Evolutionary conservation across 1,140 invertebrate genomes (phyloP).

Genomic region (Drusus annulatus): DNA sequence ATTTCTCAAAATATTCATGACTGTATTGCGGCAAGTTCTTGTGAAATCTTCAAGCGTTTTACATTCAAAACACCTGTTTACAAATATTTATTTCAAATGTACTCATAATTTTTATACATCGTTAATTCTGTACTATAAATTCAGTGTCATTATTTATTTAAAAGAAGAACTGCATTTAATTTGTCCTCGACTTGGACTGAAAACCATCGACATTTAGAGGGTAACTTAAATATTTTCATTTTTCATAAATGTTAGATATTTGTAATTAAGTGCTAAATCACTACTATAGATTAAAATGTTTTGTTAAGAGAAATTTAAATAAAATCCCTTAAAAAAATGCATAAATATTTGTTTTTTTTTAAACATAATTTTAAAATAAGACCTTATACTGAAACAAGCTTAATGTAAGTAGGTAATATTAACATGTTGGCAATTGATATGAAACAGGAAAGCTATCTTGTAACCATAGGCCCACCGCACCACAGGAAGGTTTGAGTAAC

Average conservation of each 20-base stretch:
- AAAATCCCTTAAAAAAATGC: constrained; percentile 49
- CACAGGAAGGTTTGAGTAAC: no score
- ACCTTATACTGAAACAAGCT: neutral
- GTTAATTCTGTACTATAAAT: constrained; percentile 40
- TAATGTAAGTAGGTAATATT: neutral
- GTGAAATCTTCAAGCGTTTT: constrained; percentile 29
- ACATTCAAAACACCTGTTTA: constrained; percentile 26
- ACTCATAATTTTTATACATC: constrained; percentile 33
- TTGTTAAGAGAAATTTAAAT: constrained; percentile 59
- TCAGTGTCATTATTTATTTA: constrained; percentile 45
- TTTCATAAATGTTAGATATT: constrained; percentile 58
- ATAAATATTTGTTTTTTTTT: constrained; percentile 1
- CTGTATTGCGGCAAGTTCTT: constrained; percentile 37
- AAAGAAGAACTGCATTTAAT: constrained; percentile 32
- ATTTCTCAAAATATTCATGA: constrained; percentile 44
- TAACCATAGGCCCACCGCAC: no score
- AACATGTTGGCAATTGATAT: neutral
- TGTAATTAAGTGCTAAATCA: constrained; percentile 57
- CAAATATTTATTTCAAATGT: constrained; percentile 38
- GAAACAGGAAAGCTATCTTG: neutral
- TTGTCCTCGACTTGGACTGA: constrained; percentile 14
- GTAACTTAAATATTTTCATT: constrained; percentile 47
- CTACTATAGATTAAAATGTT: constrained; percentile 58
- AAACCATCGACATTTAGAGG: constrained; percentile 50
- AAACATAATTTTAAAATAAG: neutral